Evolutionary conservation across 2,888 invertebrate genomes (phyloP), one percentile per base, ranked within the genome.

Genomic region (Zelleria hepariella): DNA sequence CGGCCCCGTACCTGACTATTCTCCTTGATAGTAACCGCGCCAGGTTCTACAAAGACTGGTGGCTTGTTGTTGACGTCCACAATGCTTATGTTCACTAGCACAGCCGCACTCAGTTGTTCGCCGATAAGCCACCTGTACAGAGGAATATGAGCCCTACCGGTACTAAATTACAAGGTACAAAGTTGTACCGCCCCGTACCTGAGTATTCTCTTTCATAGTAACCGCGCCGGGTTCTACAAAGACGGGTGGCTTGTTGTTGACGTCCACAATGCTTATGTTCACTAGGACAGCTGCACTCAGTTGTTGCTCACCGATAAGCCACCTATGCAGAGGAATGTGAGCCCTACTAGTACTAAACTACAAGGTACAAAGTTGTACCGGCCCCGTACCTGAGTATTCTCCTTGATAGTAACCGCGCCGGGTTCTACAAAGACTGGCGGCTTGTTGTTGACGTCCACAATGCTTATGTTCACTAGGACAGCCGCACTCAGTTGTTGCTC

Each of bases 371-470:
- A n/a, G n/a, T n/a, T n/a, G n/a, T n/a, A n/a, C n/a, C n/a, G n/a
- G n/a, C n/a, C n/a, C n/a, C n/a, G 79, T 68, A 93, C 93, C 77
- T 93, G 93, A 0, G 93, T 93, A 72, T 96, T 96, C 80, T 97
- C 97, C 62, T 90, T 86, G 2, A 97, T 91, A 27, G 78, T 86
- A 32, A 95, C 82, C 0, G 90, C 90, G 0, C 92, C 93, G 0
- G 94, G 92, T 59, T 95, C 94, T 0, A 86, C 73, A 48, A 98
- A 92, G 5, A 91, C 82, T 0, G 98, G 98, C 0, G 92, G 90
- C 71, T 98, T 98, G 75, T 98, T 98, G 77, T 98, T 98, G 0
- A 98, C 96, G 78, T 98, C 98, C 21, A 93, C 91, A 60, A 98
- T 94, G 0, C 93, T 93, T 15, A 98, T 94, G 72, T 96, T 95